A percentile compares a stretch with the other conserved stretches of the same genome.
Conservation (phyloP, 1,140 invertebrate species). For the Drosophila albomicans region DNA sequence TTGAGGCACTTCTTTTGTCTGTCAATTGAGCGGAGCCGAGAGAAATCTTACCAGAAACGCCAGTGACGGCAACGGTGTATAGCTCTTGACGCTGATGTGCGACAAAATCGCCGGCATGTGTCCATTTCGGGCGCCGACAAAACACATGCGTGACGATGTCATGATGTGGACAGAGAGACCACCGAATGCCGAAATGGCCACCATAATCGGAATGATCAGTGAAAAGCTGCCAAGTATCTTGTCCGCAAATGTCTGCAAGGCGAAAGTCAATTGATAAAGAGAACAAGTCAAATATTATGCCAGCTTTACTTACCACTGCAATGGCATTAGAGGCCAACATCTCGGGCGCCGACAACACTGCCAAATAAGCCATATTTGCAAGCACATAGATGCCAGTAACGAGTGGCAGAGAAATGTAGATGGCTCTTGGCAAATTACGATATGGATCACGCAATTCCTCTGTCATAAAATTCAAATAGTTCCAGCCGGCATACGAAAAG, state of each 20-base stretch:
- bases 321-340: conserved; percentile 95
- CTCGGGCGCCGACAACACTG: conserved; percentile 93
- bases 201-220: conserved; percentile 93
- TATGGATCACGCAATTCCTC: conserved; percentile 98
- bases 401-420: conserved; percentile 95
- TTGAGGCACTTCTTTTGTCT: conserved; percentile 62
- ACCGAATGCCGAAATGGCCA: conserved; percentile 94
- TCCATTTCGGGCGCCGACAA: conserved; percentile 95
- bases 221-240: conserved; percentile 89
- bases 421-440: conserved; percentile 97
- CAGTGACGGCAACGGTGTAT: conserved; percentile 94
- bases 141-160: conserved; percentile 95
- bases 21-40: conserved; percentile 35
- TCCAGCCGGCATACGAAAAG: conserved; percentile 98
- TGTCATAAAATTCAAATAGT: conserved; percentile 98
- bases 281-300: background rate
- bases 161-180: conserved; percentile 95
- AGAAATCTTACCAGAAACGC: conserved; percentile 91
- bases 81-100: conserved; percentile 92
- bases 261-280: conserved; percentile 19
- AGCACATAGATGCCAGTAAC: conserved; percentile 97
- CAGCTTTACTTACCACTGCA: conserved; percentile 92
- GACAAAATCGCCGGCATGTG: conserved; percentile 94
- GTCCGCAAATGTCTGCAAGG: conserved; percentile 91
- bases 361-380: conserved; percentile 97